A percentile compares a stretch with the other conserved stretches of the same genome.
Evolutionary conservation across 2,888 invertebrate genomes (phyloP).

Genomic region (Erebia ligea): DNA sequence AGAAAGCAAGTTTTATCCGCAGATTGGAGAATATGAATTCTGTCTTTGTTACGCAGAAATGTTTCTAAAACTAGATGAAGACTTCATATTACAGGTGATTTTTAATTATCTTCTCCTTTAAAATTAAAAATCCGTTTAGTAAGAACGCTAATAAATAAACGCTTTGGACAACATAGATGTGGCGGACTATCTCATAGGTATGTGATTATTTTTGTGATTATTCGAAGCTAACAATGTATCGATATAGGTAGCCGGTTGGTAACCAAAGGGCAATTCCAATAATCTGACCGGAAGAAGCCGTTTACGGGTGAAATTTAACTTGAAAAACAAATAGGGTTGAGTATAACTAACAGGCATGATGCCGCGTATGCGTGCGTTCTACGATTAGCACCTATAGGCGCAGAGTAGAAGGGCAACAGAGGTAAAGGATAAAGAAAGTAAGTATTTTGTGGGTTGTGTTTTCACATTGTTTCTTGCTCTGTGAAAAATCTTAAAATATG

Average conservation of each 20-base stretch:
- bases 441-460: background rate
- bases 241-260: constrained; percentile 27
- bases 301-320: constrained; percentile 74
- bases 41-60: too few species aligned
- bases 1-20: too few species aligned
- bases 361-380: constrained; percentile 58
- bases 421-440: constrained; percentile 32
- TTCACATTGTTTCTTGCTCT: background rate
- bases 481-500: too few species aligned
- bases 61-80: too few species aligned
- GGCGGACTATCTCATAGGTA: too few species aligned
- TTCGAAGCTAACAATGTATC: background rate
- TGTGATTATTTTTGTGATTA: background rate
- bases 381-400: constrained; percentile 69
- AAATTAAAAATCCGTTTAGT: too few species aligned
- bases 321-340: constrained; percentile 73
- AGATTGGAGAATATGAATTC: too few species aligned
- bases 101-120: too few species aligned
- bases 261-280: constrained; percentile 71
- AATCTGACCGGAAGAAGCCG: constrained; percentile 73
- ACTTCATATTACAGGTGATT: too few species aligned
- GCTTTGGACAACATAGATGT: too few species aligned
- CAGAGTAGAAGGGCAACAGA: constrained; percentile 51
- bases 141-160: too few species aligned
- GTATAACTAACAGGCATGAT: constrained; percentile 67